Evolutionary conservation across 2,797 vertebrate genomes (phyloP).

Genomic region (Agapornis canus): DNA sequence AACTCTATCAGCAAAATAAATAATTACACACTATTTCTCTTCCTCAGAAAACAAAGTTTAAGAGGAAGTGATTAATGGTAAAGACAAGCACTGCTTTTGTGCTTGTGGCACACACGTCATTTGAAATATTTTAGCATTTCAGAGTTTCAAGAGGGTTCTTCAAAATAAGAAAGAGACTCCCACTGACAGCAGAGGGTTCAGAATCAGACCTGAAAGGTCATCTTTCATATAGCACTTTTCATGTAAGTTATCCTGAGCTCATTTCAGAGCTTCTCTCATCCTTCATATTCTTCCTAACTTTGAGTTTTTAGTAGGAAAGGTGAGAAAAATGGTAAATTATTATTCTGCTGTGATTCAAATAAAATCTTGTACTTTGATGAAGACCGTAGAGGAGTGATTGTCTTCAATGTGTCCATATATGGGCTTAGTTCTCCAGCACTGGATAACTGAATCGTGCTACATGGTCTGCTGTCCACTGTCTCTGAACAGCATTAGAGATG

Average conservation of each 20-base stretch:
- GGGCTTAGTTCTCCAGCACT: neutral
- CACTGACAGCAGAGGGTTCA: neutral
- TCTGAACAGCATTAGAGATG: neutral
- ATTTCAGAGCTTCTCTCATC: neutral
- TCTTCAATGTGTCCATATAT: neutral
- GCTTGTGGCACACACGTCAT: neutral
- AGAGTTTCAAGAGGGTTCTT: neutral
- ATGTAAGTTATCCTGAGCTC: neutral
- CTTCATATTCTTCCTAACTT: neutral
- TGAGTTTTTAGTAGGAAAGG: neutral
- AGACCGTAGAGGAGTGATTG: neutral
- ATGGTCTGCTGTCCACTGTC: neutral
- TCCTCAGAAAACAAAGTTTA: neutral
- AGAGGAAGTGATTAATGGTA: neutral
- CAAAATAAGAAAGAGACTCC: neutral
- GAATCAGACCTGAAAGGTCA: neutral
- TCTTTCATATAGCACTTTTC: neutral
- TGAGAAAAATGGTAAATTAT: neutral
- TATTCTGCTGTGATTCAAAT: neutral
- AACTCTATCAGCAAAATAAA: slow-evolving; percentile 2
- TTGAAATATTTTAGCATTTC: neutral
- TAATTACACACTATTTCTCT: neutral
- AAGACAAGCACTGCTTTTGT: neutral
- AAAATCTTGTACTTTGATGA: neutral
- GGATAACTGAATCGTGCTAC: neutral